Evolutionary conservation across 2,888 invertebrate species (phyloP), one percentile per base, ranked within the genome.

Genomic region (Alcis repandata): DNA sequence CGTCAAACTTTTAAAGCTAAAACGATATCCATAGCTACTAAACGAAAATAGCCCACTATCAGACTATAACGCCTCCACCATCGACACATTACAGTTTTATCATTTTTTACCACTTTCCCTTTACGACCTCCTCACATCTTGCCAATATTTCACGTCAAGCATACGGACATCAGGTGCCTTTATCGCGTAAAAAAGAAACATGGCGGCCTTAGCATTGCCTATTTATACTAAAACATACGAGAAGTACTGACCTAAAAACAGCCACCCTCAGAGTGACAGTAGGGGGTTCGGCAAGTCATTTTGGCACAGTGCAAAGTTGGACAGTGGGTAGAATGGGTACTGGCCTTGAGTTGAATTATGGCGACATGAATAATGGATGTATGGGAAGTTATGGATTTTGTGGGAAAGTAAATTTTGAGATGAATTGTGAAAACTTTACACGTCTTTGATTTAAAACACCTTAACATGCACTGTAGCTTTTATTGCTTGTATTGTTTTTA

Each of bases 181-280:
- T 32, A 40, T 57, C 32, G 40, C 52, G 40, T 48, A 59, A 63
- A 63, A 63, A 69, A 40, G 46, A 65, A 62, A 62, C 32, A 58
- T 63, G 27, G 38, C 57, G 19, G 43, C 22, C 22, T 43, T 49
- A 22, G 10, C 57, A 66, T 51, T 51, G 7, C 51, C 20, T 51
- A 36, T 36, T 62, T 64, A 64, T 71, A 69, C 67, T 66, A 62
- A 66, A 66, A 67, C 52, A 71, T 64, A 64, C 63, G 60, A 67
- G 59, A 77, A 79, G 78, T 79, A 77, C 79, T 84, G 86, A 84
- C 83, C 84, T 80, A 84, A 83, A 86, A 86, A 82, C 81, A 72
- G 68, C 63, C 73, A 69, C 61, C 61, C 67, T 66, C 68, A 69
- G 70, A 71, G 73, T 75, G 74, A 75, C 74, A 67, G 68, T 71